Evolutionary conservation across 2,113 vertebrate genomes (phyloP), one percentile per base, ranked within the genome.

Genomic region (Nannobrachium achirus): DNA sequence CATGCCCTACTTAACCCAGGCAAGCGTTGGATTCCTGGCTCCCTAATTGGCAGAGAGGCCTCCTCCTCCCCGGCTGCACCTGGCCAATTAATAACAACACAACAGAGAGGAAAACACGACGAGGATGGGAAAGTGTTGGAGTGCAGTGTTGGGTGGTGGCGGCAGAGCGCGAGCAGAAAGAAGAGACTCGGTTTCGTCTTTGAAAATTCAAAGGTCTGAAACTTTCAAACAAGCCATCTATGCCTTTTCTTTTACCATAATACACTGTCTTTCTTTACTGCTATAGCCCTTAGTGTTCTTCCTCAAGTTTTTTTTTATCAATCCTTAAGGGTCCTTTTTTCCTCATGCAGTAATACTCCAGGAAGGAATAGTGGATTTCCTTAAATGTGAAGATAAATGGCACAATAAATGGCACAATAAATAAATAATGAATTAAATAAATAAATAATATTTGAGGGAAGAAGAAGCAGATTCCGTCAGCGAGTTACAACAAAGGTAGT

Each of bases 1-100:
- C 63, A 44, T 73, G 76, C 66, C 76, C 79, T 73, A 79, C 79
- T 81, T 85, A 79, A 79, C 79, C 75, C 71, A 66, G 63, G 49
- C 39, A 69, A 66, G 69, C 66, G 51, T 62, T 61, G 61, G 69
- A 79, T 73, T 76, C 59, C 56, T 39, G 56, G 20, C 40, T 56
- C 68, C 75, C 64, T 82, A 78, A 86, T 82, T 80, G 77, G 76
- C 72, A 78, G 58, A 58, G 20, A 58, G 59, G 41, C 56, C 20
- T 59, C 41, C 45, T 70, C 46, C 48, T 60, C 58, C n/a, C 49
- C 58, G 48, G 53, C 16, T 70, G 74, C 60, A 75, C 75, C 75
- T 71, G 66, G 61, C 67, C 75, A 76, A 82, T 82, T 76, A 87
- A 78, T 78, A 66, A 68, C 66, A 52, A 70, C 66, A 61, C 57